Base-by-base conservation (phyloP, 2,113 vertebrate species). In the Dolichotis patagonum region DNA sequence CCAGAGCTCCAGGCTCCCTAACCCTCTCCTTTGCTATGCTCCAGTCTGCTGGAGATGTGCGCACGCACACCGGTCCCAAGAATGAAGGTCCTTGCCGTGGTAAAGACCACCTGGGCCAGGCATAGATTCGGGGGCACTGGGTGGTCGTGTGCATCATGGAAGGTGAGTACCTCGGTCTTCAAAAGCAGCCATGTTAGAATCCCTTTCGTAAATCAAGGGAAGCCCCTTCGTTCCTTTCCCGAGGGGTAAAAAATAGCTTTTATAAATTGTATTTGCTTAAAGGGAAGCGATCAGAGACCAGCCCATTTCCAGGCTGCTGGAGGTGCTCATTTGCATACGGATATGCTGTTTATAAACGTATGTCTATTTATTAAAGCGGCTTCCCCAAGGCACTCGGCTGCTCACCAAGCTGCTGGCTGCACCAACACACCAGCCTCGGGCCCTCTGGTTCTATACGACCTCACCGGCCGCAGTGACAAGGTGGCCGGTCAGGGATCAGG, bases 261-360 rank as follows among this genome's bases (percentile, higher is more conserved):
- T 91, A 94, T 83, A 88, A 91, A 96, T 24, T 85, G 35, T 52
- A 35, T 96, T 93, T 91, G 85, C 60, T 91, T 87, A 83, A 93
- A 75, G 73, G 62, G n/a, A 95, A 95, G 62, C 5, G 0, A 95
- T 91, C 91, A 95, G 95, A 97, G 89, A 86, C 93, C 49, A 78
- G 54, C 46, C 56, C 9, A 46, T 92, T 96, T 85, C 82, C 67
- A 69, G 81, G 62, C 89, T 73, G 56, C 73, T 71, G 94, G 94
- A 91, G 35, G 84, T 91, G 77, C 58, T 95, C 58, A 88, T 97
- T 94, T 97, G 92, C 96, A 94, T 98, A 93, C 1, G 87, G 97
- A 92, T 81, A 75, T 69, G 69, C 95, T 96, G 84, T 96, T 97
- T 96, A 96, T 90, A 96, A 96, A 85, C 0, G 0, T 41, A 41